phyloP scores from a whole-genome alignment of 2,797 vertebrate genomes.

The Chrosomus eos region DNA sequence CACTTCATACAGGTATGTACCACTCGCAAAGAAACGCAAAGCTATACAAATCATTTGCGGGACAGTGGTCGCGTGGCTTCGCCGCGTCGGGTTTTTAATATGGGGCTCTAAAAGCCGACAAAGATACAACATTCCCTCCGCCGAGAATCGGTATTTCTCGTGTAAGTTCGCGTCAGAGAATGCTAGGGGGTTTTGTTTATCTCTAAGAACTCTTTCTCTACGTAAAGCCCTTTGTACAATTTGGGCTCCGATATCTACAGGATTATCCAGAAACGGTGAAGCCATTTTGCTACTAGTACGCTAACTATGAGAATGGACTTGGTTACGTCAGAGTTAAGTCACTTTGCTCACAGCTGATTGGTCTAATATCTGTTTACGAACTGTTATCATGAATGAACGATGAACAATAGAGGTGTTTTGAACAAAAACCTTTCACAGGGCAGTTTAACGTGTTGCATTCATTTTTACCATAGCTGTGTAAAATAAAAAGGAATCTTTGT shows the following conservation, averaged over 20 bases:
- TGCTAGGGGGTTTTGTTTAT: constrained; percentile 30
- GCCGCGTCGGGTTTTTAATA: constrained; percentile 32
- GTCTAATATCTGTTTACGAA: neutral
- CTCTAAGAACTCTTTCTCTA: constrained; percentile 31
- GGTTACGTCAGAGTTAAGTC: neutral
- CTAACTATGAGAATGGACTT: neutral
- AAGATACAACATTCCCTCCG: constrained; percentile 41
- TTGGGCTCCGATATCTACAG: constrained; percentile 29
- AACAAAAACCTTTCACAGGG: neutral
- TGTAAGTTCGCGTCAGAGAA: constrained; percentile 36
- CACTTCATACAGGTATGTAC: constrained; percentile 28
- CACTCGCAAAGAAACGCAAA: constrained; percentile 40
- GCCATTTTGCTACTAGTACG: constrained; percentile 4
- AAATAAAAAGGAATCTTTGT: neutral
- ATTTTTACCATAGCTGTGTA: neutral
- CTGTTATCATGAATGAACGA: neutral
- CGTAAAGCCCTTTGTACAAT: constrained; percentile 38
- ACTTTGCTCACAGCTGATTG: constrained; percentile 4
- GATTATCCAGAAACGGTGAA: constrained; percentile 26
- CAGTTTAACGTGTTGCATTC: neutral
- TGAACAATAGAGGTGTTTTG: too few species aligned
- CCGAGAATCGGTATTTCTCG: constrained; percentile 43
- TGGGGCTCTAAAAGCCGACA: constrained; percentile 40
- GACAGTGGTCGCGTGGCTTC: constrained; percentile 38
- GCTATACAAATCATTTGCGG: constrained; percentile 36